Evolutionary conservation across 2,797 vertebrate genomes (phyloP).

Genomic region (Kryptolebias ocellatus): DNA sequence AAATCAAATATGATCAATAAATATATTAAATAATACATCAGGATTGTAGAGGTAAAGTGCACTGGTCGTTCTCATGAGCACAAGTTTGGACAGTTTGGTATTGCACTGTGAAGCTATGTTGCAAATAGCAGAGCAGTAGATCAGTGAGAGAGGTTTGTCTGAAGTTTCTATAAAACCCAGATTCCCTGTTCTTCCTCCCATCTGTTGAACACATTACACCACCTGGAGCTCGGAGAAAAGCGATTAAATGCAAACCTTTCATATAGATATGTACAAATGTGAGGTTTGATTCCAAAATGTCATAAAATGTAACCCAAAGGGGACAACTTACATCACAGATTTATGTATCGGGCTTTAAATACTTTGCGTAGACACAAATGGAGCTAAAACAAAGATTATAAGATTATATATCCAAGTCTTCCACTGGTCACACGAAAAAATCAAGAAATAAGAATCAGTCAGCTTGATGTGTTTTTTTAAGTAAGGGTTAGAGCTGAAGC

Average conservation of each 20-base stretch:
- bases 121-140: conserved; percentile 63
- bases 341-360: conserved; percentile 3
- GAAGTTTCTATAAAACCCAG: conserved; percentile 71
- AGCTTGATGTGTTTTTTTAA: not conserved
- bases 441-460: not conserved
- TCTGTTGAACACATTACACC: conserved; percentile 86
- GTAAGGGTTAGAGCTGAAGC: not conserved
- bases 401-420: not conserved
- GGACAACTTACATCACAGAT: not conserved
- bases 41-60: conserved; percentile 16
- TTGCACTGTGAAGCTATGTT: conserved; percentile 29
- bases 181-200: conserved; percentile 80
- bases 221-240: conserved; percentile 20
- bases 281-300: conserved; percentile 15
- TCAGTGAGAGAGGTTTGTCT: conserved; percentile 69
- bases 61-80: conserved; percentile 25
- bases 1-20: conserved; percentile 41
- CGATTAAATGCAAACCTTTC: conserved; percentile 29
- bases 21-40: conserved; percentile 35
- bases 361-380: not conserved
- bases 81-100: conserved; percentile 31
- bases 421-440: not conserved
- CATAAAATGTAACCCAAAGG: conserved; percentile 1
- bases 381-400: not conserved
- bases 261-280: conserved; percentile 13